Conservation (phyloP, 2,113 vertebrate species). For the Sapayoa aenigma region DNA sequence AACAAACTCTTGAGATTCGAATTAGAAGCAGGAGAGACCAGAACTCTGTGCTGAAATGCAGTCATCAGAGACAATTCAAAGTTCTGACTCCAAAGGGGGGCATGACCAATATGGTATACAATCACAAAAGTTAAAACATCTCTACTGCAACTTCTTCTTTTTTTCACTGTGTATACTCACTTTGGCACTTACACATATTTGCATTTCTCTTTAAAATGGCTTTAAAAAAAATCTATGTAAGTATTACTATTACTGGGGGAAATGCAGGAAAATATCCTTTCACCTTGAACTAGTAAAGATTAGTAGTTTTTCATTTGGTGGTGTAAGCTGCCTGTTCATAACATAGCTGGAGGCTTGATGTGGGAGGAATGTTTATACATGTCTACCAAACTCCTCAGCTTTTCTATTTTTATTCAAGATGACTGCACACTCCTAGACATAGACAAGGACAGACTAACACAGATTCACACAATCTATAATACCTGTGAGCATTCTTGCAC, state of each 20-base stretch:
- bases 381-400: neutral
- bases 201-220: neutral
- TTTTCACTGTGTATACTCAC: neutral
- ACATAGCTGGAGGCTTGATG: neutral
- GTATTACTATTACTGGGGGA: neutral
- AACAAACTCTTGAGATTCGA: neutral
- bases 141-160: neutral
- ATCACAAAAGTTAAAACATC: neutral
- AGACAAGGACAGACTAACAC: neutral
- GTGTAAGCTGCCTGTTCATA: neutral
- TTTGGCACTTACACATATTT: neutral
- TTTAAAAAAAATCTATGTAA: neutral
- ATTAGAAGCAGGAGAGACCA: neutral
- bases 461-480: neutral
- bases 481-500: neutral
- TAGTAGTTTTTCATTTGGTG: neutral
- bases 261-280: neutral
- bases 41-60: neutral
- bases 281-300: neutral
- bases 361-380: neutral
- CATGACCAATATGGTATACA: neutral
- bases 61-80: neutral
- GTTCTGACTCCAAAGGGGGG: neutral
- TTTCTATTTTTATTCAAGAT: neutral
- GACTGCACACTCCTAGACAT: neutral